Percentiles rank a stretch among this genome's conserved stretches.
These are phyloP conservation scores for Bradypodion pumilum DNA, from an alignment of 2,797 vertebrate species.

Conservation along the genomic window DNA sequence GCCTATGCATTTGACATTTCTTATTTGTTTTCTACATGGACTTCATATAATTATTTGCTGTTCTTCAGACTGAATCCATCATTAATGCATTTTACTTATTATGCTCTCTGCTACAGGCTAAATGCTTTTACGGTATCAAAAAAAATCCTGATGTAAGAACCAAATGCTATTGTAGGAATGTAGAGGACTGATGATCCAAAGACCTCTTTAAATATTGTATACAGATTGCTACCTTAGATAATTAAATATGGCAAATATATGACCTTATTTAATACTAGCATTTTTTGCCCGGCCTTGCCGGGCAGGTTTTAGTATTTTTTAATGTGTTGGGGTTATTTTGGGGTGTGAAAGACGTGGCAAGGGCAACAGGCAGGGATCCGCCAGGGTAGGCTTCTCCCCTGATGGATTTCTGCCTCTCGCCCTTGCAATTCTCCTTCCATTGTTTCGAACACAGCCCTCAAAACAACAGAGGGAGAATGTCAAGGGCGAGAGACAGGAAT, in stretches of 20 bases:
- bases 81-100: neutral
- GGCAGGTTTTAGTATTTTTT: no score
- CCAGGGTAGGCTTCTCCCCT: no score
- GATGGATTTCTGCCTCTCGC: no score
- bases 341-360: no score
- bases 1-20: neutral
- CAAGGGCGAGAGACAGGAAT: no score
- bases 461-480: no score
- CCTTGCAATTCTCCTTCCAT: no score
- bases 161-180: neutral
- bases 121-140: neutral
- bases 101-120: neutral
- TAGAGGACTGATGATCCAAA: neutral
- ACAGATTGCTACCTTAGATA: neutral
- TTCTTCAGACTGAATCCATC: neutral
- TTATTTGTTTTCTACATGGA: neutral
- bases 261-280: no score
- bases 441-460: no score
- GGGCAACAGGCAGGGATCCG: no score
- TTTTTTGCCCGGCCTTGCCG: no score
- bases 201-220: neutral
- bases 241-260: neutral
- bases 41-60: neutral
- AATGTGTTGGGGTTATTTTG: no score
- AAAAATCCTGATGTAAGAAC: neutral